These are phyloP conservation scores for Lepidurus arcticus DNA, from an alignment of 1,140 invertebrate genomes.

Conservation along the genomic window DNA sequence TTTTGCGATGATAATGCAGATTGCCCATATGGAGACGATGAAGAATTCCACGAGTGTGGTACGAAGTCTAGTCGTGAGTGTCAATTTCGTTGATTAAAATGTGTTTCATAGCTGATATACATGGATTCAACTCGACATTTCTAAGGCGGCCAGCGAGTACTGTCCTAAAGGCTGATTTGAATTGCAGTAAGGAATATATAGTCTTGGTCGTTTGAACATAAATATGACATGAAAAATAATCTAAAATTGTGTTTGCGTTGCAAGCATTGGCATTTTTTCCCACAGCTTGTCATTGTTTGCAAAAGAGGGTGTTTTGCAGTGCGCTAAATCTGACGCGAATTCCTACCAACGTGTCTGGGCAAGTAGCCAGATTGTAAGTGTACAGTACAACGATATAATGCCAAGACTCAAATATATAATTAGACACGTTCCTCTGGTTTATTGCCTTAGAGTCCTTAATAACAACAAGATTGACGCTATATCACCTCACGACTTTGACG, in stretches of 20 bases:
- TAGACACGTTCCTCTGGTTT: constrained; percentile 4
- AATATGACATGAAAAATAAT: no score
- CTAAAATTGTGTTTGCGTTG: not conserved
- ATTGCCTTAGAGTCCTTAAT: constrained; percentile 37
- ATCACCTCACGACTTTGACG: constrained; percentile 37
- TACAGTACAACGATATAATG: not conserved
- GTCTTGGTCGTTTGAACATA: not conserved
- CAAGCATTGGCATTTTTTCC: not conserved
- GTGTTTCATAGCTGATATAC: not conserved
- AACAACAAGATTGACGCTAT: constrained; percentile 38
- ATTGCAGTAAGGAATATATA: constrained; percentile 2
- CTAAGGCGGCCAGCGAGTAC: not conserved
- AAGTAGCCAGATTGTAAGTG: constrained; percentile 6
- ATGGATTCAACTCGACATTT: constrained; percentile 14
- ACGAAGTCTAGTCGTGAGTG: not conserved
- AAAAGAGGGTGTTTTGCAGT: not conserved
- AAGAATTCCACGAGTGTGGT: constrained; percentile 24
- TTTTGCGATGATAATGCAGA: constrained; percentile 28
- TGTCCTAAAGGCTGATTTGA: not conserved
- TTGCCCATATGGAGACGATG: constrained; percentile 28
- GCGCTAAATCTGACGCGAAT: not conserved
- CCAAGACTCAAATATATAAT: not conserved
- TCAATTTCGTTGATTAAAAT: not conserved
- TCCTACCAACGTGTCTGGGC: not conserved
- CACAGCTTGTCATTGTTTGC: not conserved